phyloP scores from a whole-genome alignment of 2,888 invertebrate species.

The Salticus scenicus region DNA sequence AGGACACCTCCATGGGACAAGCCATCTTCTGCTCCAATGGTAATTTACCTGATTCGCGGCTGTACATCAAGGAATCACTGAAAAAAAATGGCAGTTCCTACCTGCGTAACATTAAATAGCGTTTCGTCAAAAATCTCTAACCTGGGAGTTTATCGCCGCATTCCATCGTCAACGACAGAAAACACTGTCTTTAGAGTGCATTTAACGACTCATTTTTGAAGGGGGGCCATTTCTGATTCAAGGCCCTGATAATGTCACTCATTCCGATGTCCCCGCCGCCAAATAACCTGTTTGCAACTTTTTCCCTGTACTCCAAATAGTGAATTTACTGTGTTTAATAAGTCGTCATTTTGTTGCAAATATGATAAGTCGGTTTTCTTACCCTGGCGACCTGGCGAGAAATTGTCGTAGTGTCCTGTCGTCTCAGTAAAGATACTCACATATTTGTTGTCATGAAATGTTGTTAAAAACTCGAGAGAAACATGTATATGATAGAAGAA shows the following conservation, averaged over 20 bases:
- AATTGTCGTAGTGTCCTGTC: too few species aligned
- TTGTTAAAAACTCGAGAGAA: too few species aligned
- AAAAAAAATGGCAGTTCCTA: slow-evolving; percentile 4
- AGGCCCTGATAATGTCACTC: slow-evolving; percentile 55
- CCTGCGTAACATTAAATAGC: slow-evolving; percentile 28
- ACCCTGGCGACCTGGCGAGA: not conserved
- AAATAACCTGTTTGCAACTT: slow-evolving; percentile 3
- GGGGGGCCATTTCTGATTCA: slow-evolving; percentile 25
- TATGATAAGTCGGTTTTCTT: not conserved
- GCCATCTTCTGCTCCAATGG: too few species aligned
- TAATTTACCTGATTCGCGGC: too few species aligned
- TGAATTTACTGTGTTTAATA: slow-evolving; percentile 34
- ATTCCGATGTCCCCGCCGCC: slow-evolving; percentile 13
- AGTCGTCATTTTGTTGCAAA: slow-evolving; percentile 43
- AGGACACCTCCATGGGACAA: too few species aligned
- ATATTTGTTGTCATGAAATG: too few species aligned
- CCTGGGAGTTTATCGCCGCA: slow-evolving; percentile 41
- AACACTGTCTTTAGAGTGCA: slow-evolving; percentile 59
- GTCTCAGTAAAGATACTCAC: too few species aligned
- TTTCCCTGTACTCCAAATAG: not conserved
- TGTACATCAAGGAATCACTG: not conserved
- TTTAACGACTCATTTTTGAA: slow-evolving; percentile 60
- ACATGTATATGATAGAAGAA: too few species aligned
- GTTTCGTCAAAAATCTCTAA: slow-evolving; percentile 46
- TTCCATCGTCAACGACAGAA: slow-evolving; percentile 65